These are phyloP conservation scores for Dilophus febrilis DNA, from an alignment of 2,888 invertebrate genomes.

Conservation along the genomic window DNA sequence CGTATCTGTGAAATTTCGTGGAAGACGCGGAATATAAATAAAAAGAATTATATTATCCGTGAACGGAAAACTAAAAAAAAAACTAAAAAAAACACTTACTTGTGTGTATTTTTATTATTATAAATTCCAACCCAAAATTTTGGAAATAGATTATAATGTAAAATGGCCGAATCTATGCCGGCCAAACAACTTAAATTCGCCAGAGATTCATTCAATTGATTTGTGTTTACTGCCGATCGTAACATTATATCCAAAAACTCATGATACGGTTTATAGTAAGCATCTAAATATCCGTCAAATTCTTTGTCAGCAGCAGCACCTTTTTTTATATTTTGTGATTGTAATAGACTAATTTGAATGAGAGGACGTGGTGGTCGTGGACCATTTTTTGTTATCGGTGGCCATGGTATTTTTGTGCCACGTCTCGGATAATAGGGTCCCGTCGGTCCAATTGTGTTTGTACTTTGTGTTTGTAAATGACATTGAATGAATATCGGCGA, in stretches of 20 bases:
- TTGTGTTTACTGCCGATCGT: constrained; percentile 74
- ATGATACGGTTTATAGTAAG: constrained; percentile 77
- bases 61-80: background rate
- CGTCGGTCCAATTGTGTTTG: constrained; percentile 44
- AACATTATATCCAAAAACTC: constrained; percentile 71
- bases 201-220: constrained; percentile 69
- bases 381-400: constrained; percentile 40
- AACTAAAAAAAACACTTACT: constrained; percentile 17
- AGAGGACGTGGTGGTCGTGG: constrained; percentile 52
- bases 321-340: constrained; percentile 44
- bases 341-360: constrained; percentile 72
- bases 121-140: constrained; percentile 84
- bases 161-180: constrained; percentile 76
- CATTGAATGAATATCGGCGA: constrained; percentile 75
- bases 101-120: constrained; percentile 32
- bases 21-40: too few species aligned
- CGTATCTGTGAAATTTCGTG: constrained; percentile 40
- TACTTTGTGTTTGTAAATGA: constrained; percentile 59
- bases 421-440: constrained; percentile 64
- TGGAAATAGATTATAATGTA: constrained; percentile 78
- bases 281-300: constrained; percentile 56
- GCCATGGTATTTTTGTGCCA: constrained; percentile 37
- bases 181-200: constrained; percentile 77
- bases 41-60: background rate
- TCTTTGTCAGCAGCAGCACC: constrained; percentile 53